A percentile compares a stretch with the other conserved stretches of the same genome.
Conservation (phyloP, 1,140 invertebrate species). For the Delia radicum region DNA sequence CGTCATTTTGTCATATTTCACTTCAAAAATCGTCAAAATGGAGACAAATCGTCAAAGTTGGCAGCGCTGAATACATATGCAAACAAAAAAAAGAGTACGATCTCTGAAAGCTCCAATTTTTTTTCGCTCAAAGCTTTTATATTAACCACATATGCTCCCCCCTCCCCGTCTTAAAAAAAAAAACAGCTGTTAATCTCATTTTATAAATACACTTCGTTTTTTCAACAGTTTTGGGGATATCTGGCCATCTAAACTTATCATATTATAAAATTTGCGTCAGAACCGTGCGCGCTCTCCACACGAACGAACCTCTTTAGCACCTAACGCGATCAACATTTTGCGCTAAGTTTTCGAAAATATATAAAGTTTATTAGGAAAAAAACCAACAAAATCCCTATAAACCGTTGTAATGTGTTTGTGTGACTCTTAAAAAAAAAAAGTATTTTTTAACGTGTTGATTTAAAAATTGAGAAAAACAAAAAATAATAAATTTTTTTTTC, state of each 20-base stretch:
- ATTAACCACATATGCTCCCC: too few species aligned
- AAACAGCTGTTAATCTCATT: not conserved
- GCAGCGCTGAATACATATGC: not conserved
- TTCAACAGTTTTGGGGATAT: not conserved
- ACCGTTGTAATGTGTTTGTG: not conserved
- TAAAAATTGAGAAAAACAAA: not conserved
- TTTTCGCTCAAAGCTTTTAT: not conserved
- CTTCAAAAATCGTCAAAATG: too few species aligned
- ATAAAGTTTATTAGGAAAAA: not conserved
- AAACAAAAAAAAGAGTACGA: too few species aligned
- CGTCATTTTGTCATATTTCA: too few species aligned
- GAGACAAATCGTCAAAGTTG: too few species aligned
- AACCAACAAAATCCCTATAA: not conserved
- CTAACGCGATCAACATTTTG: not conserved
- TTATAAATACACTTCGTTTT: not conserved
- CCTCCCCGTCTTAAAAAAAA: not conserved
- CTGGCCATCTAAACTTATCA: not conserved
- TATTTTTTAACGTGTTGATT: conserved; percentile 1
- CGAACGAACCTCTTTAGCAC: conserved; percentile 12
- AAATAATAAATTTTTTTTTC: not conserved
- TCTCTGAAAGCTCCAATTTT: not conserved
- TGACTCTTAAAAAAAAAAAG: not conserved
- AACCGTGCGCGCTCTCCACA: conserved; percentile 21
- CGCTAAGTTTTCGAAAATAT: not conserved
- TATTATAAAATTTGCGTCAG: conserved; percentile 8